Conservation (phyloP, 2,113 vertebrate species). For the Aix galericulata region DNA sequence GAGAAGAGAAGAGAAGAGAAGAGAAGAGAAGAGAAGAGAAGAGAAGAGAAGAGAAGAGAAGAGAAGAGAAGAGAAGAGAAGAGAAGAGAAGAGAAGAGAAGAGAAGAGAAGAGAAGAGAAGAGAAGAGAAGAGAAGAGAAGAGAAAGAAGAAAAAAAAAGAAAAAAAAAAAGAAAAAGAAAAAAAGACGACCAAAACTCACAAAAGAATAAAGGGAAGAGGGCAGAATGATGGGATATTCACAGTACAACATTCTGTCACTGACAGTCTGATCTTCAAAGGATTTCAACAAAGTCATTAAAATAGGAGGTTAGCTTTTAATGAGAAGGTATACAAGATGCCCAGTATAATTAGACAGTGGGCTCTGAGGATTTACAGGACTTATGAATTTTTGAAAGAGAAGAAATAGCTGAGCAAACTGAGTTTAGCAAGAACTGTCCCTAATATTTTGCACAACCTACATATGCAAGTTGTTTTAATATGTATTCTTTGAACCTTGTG, state of each 20-base stretch:
- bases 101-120: too few relatives aligned
- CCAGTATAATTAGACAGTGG: conserved; percentile 74
- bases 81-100: too few relatives aligned
- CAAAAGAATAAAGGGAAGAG: conserved; percentile 27
- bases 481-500: conserved; percentile 55
- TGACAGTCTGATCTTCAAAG: conserved; percentile 75
- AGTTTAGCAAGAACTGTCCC: conserved; percentile 28
- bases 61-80: too few relatives aligned
- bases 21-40: too few relatives aligned
- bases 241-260: conserved; percentile 48
- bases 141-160: too few relatives aligned
- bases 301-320: conserved; percentile 79
- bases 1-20: too few relatives aligned
- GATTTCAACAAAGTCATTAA: conserved; percentile 74
- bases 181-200: conserved; percentile 16
- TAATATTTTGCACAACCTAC: conserved; percentile 56
- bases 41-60: too few relatives aligned
- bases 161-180: neutral
- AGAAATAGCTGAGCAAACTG: conserved; percentile 67
- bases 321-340: conserved; percentile 76
- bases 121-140: too few relatives aligned
- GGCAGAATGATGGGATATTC: conserved; percentile 21
- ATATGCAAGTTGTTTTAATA: conserved; percentile 68
- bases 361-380: conserved; percentile 75
- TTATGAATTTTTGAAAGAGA: conserved; percentile 64